These are phyloP conservation scores for Melanotaenia pygmaea DNA, from an alignment of 2,797 vertebrate species.

Conservation along the genomic window DNA sequence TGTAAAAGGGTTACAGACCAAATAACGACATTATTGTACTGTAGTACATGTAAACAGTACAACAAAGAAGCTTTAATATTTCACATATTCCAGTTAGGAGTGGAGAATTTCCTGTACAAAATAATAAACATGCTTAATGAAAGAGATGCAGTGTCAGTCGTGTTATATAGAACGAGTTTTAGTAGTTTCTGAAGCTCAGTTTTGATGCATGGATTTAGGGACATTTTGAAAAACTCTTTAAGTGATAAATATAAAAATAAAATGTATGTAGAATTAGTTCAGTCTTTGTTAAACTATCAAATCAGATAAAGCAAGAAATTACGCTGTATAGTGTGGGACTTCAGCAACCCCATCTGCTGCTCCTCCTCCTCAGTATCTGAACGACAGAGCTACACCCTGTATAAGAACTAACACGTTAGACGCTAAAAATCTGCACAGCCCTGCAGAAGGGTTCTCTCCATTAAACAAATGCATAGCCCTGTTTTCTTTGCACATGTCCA, in stretches of 20 bases:
- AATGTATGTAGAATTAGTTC: neutral
- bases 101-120: neutral
- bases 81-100: neutral
- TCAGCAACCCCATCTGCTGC: constrained; percentile 11
- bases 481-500: constrained; percentile 26
- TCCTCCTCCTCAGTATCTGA: constrained; percentile 11
- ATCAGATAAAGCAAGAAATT: neutral
- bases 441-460: constrained; percentile 12
- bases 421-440: constrained; percentile 10
- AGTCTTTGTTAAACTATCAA: neutral
- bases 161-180: neutral
- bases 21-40: neutral
- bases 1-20: neutral
- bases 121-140: neutral
- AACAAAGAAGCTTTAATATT: neutral
- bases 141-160: neutral
- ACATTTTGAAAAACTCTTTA: neutral
- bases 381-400: constrained; percentile 11
- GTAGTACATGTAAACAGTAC: neutral
- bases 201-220: neutral
- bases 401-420: constrained; percentile 33
- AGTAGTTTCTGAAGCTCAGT: neutral
- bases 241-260: neutral
- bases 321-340: neutral
- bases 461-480: constrained; percentile 26